Conservation (phyloP, 1,140 invertebrate species). For the Epicauta chinensis region DNA sequence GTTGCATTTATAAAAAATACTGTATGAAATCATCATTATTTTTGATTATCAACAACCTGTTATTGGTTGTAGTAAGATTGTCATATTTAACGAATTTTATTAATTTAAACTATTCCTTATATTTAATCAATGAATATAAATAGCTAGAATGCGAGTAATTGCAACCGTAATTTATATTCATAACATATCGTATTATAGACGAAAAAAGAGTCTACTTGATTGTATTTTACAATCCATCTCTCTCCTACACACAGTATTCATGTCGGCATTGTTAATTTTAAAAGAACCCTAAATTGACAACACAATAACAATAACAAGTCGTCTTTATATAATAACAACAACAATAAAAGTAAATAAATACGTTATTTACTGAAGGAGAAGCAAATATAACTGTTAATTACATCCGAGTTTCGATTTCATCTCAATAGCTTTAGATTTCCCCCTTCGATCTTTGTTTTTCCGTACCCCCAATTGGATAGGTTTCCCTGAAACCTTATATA, state of each 20-base stretch:
- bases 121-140: slow-evolving; percentile 16
- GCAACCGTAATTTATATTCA: slow-evolving; percentile 12
- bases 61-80: slow-evolving; percentile 2
- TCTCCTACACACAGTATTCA: not conserved
- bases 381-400: too few relatives aligned
- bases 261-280: not conserved
- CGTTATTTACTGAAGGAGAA: too few relatives aligned
- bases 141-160: slow-evolving; percentile 12
- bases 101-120: slow-evolving; percentile 7
- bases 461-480: too few relatives aligned
- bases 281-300: slow-evolving; percentile 1
- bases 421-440: too few relatives aligned
- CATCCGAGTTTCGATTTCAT: too few relatives aligned
- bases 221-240: slow-evolving; percentile 3
- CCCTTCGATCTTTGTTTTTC: too few relatives aligned
- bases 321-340: too few relatives aligned
- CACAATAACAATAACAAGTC: slow-evolving; percentile 6
- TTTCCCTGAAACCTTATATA: too few relatives aligned
- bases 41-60: slow-evolving; percentile 2
- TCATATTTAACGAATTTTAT: slow-evolving; percentile 4
- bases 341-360: too few relatives aligned
- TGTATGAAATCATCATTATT: slow-evolving; percentile 14
- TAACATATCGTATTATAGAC: slow-evolving; percentile 6
- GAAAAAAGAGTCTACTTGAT: slow-evolving; percentile 7
- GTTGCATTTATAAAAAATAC: slow-evolving; percentile 1